phyloP scores from a whole-genome alignment of 1,140 invertebrate genomes.

The Amphibalanus amphitrite region DNA sequence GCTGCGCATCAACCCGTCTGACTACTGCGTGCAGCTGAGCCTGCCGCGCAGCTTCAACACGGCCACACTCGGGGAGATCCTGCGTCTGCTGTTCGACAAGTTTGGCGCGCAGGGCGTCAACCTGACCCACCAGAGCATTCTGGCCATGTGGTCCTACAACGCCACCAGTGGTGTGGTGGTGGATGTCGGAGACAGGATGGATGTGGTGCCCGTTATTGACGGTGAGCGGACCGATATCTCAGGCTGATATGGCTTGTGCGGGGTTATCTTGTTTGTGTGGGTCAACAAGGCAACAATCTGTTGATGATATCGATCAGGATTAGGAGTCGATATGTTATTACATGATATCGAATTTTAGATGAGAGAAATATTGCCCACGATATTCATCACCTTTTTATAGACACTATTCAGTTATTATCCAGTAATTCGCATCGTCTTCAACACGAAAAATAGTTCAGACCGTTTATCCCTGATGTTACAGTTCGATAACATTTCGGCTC shows the following conservation, averaged over 20 bases:
- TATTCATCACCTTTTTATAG: too few relatives aligned
- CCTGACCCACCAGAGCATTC: conserved; percentile 39
- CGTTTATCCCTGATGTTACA: too few relatives aligned
- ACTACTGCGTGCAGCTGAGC: conserved; percentile 29
- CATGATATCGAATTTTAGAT: too few relatives aligned
- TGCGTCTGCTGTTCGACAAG: conserved; percentile 29
- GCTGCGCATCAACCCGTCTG: conserved; percentile 27
- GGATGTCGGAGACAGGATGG: conserved; percentile 42
- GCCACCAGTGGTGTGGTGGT: conserved; percentile 42
- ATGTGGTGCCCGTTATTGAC: conserved; percentile 41
- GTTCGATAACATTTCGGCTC: too few relatives aligned
- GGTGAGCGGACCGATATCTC: conserved; percentile 25
- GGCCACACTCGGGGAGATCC: conserved; percentile 25
- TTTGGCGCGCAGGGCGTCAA: conserved; percentile 31
- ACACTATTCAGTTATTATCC: too few relatives aligned
- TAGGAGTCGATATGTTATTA: too few relatives aligned
- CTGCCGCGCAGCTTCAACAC: conserved; percentile 31
- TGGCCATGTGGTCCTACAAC: conserved; percentile 42
- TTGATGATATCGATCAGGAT: too few relatives aligned
- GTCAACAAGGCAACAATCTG: too few relatives aligned
- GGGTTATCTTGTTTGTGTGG: too few relatives aligned
- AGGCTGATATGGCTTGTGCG: not conserved
- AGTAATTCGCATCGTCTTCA: too few relatives aligned
- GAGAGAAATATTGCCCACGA: too few relatives aligned
- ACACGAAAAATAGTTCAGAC: too few relatives aligned